A percentile compares a stretch with the other conserved stretches of the same genome.
Conservation (phyloP, 2,797 vertebrate genomes). For the Coreius guichenoti region DNA sequence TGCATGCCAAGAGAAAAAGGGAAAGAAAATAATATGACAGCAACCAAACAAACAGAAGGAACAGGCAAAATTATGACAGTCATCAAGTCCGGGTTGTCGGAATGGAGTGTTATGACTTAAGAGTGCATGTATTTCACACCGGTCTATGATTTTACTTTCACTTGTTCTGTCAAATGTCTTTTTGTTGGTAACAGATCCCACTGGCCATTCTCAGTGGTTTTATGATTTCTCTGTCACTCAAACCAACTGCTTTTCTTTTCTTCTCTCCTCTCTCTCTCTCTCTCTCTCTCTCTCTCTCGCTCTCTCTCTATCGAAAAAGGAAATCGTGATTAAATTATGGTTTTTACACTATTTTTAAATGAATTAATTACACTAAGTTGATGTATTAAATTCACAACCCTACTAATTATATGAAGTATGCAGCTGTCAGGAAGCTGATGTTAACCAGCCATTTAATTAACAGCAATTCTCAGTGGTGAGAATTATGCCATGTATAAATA, state of each 20-base stretch:
- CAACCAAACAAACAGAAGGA: conserved; percentile 35
- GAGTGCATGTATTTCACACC: background rate
- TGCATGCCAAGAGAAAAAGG: conserved; percentile 27
- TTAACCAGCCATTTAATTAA: background rate
- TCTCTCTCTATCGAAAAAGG: background rate
- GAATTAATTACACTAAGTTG: background rate
- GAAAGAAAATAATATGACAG: conserved; percentile 40
- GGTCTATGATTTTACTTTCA: background rate
- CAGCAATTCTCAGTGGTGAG: background rate
- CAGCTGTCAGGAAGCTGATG: background rate
- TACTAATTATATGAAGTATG: background rate
- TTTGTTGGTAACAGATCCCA: conserved; percentile 28
- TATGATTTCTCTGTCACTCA: background rate
- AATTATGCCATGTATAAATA: background rate
- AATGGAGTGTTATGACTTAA: conserved; percentile 11
- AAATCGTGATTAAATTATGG: background rate
- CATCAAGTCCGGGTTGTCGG: conserved; percentile 16
- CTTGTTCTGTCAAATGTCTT: conserved; percentile 7
- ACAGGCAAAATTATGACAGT: conserved; percentile 21
- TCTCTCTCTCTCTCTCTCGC: too few relatives aligned
- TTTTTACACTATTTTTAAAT: background rate
- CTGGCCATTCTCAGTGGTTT: conserved; percentile 1
- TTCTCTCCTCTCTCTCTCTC: too few relatives aligned
- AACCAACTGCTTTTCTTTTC: background rate
- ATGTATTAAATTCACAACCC: background rate